Evolutionary conservation across 1,140 invertebrate genomes (phyloP), one percentile per base, ranked within the genome.

Genomic region (Aphaenogaster rudis): DNA sequence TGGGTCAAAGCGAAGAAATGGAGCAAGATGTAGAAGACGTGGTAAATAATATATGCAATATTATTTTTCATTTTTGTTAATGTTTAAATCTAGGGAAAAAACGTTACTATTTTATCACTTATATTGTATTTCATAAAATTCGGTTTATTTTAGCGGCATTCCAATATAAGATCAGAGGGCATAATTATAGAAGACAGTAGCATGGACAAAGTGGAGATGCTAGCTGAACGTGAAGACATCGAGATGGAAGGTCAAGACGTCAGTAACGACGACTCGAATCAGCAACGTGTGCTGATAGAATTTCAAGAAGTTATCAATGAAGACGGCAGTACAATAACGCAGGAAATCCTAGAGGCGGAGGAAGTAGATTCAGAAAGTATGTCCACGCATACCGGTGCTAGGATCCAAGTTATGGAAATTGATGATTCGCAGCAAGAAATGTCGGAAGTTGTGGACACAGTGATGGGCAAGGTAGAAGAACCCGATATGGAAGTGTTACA

Each of bases 281-380:
- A 93, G 61, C 92, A 93, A 54, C 91, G 87, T 7, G 92, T 92
- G 0, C n/a, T 93, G 11, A 91, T 92, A 42, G 86, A 89, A 33
- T 88, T 91, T 67, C 87, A 92, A 78, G 80, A 90, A 88, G 88
- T 91, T 7, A 90, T 88, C 66, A 90, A 88, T 39, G 90, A 90
- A 33, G 89, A 90, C 42, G 88, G 84, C 0, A 78, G 85, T 48
- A 84, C 88, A 21, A 88, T 91, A 45, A 88, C 88, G 21, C 88
- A 92, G 72, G 89, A 94, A 57, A 91, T 93, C 61, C n/a, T 88
- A 57, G 91, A 92, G 42, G 86, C 64, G 4, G 92, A 91, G 61
- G 90, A 91, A 57, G 79, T 87, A 42, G 84, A 86, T 71, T 50
- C 86, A 48, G 91, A 92, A 50, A 89, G 74, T 61, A 69, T 91